Base-by-base conservation (phyloP, 1,140 invertebrate genomes). In the Octopus bimaculoides region DNA sequence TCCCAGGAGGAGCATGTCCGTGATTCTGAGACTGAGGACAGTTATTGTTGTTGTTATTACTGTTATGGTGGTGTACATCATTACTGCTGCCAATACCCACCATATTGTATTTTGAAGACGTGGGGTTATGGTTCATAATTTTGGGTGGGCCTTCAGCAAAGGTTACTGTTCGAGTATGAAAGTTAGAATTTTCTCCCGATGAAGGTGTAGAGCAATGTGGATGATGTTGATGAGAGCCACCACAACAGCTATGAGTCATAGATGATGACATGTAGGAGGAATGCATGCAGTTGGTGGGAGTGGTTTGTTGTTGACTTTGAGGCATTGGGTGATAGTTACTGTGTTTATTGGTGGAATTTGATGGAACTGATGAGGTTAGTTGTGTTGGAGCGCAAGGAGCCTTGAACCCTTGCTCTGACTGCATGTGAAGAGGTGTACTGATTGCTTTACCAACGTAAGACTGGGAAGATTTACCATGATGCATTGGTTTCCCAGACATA, bases 181-280 rank as follows among this genome's bases (percentile, higher is more conserved):
- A 6, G 14, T 14, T 14, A 71, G 66, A 71, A 20, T 20, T n/a
- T 71, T 71, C 66, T 41, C 26, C 26, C 26, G 26, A 41, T 71
- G 66, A 71, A n/a, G 66, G 26, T 6, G 17, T 14, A 14, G 66
- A 71, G 26, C 66, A 71, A 71, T 71, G 17, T 10, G 66, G 66
- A 71, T 12, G 26, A 71, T 71, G 66, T n/a, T 71, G 66, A 71
- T 71, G 66, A 14, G 66, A n/a, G 17, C 66, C 66, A 71, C 66
- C 66, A 20, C 66, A 71, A 71, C 66, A 71, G 66, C 66, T 71
- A 71, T 20, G 66, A 6, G 66, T 14, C 5, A 71, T 71, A 20
- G 66, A 20, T 6, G 66, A 71, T 14, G 26, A n/a, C 17, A 61
- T 9, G 17, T 9, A 61, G 26, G 17, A 71, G 66, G 66, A 71